Evolutionary conservation across 2,113 vertebrate species (phyloP).

Genomic region (Seriola aureovittata): DNA sequence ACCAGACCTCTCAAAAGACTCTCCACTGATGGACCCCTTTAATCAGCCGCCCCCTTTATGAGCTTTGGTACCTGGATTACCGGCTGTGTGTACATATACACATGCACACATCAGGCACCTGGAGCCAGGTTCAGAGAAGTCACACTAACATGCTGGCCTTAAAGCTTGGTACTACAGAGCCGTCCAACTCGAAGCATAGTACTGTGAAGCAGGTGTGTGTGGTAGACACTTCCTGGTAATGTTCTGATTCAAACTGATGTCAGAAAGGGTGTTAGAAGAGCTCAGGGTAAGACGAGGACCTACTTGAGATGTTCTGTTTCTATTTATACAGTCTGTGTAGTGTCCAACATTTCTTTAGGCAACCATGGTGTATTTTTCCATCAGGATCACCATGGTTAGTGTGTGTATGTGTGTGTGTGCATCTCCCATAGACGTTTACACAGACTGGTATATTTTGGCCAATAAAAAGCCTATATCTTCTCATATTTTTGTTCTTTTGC

Average conservation of each 20-base stretch:
- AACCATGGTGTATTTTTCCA: neutral
- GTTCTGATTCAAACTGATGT: conserved; percentile 53
- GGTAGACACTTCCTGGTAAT: conserved; percentile 38
- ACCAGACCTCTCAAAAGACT: conserved; percentile 47
- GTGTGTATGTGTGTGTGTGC: conserved; percentile 27
- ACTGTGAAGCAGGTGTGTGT: conserved; percentile 46
- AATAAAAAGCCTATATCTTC: conserved; percentile 1
- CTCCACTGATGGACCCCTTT: conserved; percentile 50
- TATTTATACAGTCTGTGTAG: conserved; percentile 48
- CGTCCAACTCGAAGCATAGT: conserved; percentile 34
- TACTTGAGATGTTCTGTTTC: conserved; percentile 44
- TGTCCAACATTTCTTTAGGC: conserved; percentile 20
- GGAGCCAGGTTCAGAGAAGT: conserved; percentile 53
- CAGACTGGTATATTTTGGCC: conserved; percentile 37
- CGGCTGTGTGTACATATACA: conserved; percentile 43
- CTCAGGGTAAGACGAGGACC: conserved; percentile 78
- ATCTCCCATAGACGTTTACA: conserved; percentile 21
- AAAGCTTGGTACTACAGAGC: conserved; percentile 59
- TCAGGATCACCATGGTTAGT: conserved; percentile 17
- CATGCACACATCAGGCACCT: conserved; percentile 28
- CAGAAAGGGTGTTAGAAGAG: conserved; percentile 59
- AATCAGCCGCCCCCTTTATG: conserved; percentile 49
- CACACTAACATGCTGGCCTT: conserved; percentile 67
- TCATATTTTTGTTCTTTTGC: conserved; percentile 24
- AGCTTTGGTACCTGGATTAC: conserved; percentile 59